Evolutionary conservation across 2,797 vertebrate species (phyloP).

Genomic region (Neomorphus geoffroyi): DNA sequence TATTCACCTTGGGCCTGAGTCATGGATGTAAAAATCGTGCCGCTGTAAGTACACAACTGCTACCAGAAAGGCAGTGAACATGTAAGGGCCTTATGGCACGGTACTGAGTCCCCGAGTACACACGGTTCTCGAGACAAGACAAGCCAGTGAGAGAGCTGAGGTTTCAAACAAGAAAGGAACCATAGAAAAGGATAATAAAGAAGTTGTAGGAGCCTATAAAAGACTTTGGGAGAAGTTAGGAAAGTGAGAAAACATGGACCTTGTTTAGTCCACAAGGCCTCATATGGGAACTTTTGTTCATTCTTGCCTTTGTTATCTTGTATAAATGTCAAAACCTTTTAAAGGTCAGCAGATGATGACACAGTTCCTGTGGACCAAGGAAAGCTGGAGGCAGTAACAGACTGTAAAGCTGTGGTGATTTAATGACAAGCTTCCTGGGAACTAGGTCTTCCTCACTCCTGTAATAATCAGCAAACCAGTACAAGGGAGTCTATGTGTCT

Average conservation of each 20-base stretch:
- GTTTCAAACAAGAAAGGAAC: not conserved
- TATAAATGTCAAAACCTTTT: no score
- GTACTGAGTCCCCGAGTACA: not conserved
- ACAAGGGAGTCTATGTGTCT: not conserved
- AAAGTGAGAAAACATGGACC: not conserved
- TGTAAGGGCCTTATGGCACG: not conserved
- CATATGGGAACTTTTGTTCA: not conserved
- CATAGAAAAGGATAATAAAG: not conserved
- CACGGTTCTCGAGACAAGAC: not conserved
- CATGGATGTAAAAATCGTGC: not conserved
- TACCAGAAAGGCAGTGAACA: not conserved
- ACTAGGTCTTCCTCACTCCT: not conserved
- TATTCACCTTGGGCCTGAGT: not conserved
- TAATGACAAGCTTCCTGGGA: not conserved
- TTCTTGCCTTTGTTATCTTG: not conserved
- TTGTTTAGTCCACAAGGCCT: not conserved
- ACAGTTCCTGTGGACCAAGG: not conserved
- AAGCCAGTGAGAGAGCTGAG: not conserved
- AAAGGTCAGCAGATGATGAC: accelerated
- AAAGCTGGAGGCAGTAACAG: not conserved
- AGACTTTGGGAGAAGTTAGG: not conserved
- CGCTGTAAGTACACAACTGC: not conserved
- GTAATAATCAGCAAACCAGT: not conserved
- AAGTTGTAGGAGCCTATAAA: not conserved
- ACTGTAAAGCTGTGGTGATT: not conserved